Evolutionary conservation across 2,888 invertebrate species (phyloP).

Genomic region (Caenorhabditis zanzibari): DNA sequence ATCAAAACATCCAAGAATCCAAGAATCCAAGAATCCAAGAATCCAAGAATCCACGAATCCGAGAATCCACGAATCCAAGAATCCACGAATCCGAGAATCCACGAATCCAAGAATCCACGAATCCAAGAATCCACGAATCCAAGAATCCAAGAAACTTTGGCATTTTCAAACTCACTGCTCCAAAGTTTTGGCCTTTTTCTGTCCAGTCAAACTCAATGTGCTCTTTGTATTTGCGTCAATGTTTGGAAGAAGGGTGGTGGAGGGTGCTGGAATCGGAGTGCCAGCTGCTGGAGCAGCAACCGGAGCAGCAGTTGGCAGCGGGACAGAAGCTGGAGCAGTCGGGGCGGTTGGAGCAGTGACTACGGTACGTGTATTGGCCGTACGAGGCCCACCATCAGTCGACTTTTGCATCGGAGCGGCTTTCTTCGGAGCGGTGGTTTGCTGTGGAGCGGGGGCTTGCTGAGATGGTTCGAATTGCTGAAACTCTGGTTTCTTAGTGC

Average conservation of each 20-base stretch:
- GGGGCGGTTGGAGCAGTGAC: neutral
- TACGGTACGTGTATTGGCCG: neutral
- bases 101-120: too few species aligned
- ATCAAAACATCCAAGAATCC: too few species aligned
- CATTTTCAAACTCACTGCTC: slow-evolving; percentile 13
- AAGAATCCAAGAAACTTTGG: too few species aligned
- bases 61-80: too few species aligned
- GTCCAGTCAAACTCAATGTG: neutral
- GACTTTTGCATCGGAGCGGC: neutral
- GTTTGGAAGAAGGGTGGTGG: neutral
- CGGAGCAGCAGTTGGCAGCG: neutral
- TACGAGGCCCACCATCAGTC: neutral
- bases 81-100: too few species aligned
- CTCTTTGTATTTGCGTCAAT: slow-evolving; percentile 15
- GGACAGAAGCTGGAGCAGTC: neutral
- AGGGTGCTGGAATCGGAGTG: neutral
- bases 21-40: too few species aligned
- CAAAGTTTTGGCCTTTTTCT: neutral
- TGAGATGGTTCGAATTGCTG: slow-evolving; percentile 25
- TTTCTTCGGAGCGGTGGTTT: neutral
- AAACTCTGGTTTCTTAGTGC: neutral
- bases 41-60: too few species aligned
- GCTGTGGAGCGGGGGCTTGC: neutral
- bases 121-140: too few species aligned
- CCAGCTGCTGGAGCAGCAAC: neutral